Base-by-base conservation (phyloP, 2,888 invertebrate species). In the Polyommatus icarus region DNA sequence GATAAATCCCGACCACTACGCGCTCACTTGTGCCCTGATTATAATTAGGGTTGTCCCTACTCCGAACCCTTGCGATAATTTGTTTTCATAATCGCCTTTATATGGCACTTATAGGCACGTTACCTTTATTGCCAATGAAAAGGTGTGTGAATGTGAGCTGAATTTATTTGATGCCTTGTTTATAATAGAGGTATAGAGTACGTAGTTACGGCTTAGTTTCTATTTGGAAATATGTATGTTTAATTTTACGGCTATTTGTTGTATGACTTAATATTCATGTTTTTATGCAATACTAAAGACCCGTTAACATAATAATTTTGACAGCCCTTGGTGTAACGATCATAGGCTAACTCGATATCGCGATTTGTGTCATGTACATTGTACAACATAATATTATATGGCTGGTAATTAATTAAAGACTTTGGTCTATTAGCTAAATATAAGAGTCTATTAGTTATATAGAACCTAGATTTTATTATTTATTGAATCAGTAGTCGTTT, bases 1-100 rank as follows among this genome's bases (percentile, higher is more conserved):
- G 50, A 77, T 80, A 81, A 81, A 81, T 80, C 79, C 54, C n/a
- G 40, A 32, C 78, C 78, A 78, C 78, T 77, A 79, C 79, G 78
- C 71, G 77, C 76, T 79, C 75, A 78, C 77, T 78, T 79, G 79
- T 76, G 79, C 78, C 76, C 59, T 76, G 79, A 67, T 76, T 77
- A 72, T 79, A 77, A 80, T 80, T 80, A 76, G 78, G 79, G 78
- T 77, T 61, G 72, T 59, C 77, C 20, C 59, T 20, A 59, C 59
- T 59, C 20, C n/a, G 18, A 77, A 75, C 75, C 75, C 75, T 54
- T 54, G 46, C 57, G n/a, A 36, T 77, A 73, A 77, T 36, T 36
- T 24, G 50, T 40, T 77, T 20, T 3, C 50, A 50, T 75, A 77
- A 72, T 59, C n/a, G n/a, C 24, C 72, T 29, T 77, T 72, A 71